Evolutionary conservation across 2,888 invertebrate species (phyloP).

Genomic region (Trichopria drosophilae): DNA sequence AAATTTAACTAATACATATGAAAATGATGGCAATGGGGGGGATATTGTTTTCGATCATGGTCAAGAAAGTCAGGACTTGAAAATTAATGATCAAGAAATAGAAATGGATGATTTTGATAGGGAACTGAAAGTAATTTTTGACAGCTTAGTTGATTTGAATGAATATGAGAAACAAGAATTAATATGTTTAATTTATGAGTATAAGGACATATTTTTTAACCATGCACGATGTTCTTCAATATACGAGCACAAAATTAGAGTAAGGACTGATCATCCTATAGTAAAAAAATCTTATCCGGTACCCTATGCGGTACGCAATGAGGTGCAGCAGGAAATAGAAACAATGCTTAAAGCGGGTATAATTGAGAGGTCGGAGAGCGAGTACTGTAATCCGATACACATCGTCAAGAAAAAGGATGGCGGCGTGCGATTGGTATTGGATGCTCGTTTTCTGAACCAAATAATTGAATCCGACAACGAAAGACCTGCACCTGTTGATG

Average conservation of each 20-base stretch:
- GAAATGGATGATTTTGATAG: too few species aligned
- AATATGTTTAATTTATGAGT: too few species aligned
- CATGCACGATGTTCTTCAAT: slow-evolving; percentile 33
- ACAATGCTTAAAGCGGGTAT: slow-evolving; percentile 40
- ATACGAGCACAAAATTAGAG: slow-evolving; percentile 39
- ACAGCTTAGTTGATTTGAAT: too few species aligned
- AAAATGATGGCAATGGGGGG: too few species aligned
- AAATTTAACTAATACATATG: too few species aligned
- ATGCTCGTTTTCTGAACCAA: too few species aligned
- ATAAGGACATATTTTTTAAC: slow-evolving; percentile 36
- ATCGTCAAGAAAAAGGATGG: slow-evolving; percentile 42
- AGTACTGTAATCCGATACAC: slow-evolving; percentile 42
- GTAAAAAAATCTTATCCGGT: slow-evolving; percentile 42
- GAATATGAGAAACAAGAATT: too few species aligned
- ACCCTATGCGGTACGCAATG: slow-evolving; percentile 37
- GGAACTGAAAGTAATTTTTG: too few species aligned
- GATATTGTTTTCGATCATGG: too few species aligned
- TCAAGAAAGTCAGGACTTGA: too few species aligned
- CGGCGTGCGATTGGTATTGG: slow-evolving; percentile 36
- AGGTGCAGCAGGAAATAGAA: slow-evolving; percentile 37
- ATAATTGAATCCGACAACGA: slow-evolving; percentile 40
- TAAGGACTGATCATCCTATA: slow-evolving; percentile 33
- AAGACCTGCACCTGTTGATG: slow-evolving; percentile 21
- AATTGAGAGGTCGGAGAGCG: slow-evolving; percentile 38
- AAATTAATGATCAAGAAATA: too few species aligned